Evolutionary conservation across 2,113 vertebrate species (phyloP).

Genomic region (Ovibos moschatus): DNA sequence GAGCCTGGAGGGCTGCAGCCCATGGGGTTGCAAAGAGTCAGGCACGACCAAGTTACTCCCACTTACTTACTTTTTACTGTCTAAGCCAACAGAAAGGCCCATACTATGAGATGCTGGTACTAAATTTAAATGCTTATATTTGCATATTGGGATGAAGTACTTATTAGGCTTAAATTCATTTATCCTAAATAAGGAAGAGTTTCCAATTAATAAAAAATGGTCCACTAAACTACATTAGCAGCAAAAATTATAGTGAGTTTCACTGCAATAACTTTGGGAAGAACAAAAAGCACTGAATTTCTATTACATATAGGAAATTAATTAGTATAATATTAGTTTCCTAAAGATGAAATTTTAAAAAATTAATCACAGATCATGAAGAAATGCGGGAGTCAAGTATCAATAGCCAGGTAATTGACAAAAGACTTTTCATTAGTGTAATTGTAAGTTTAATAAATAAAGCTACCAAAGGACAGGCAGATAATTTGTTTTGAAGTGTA

Average conservation of each 20-base stretch:
- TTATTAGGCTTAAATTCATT: not conserved
- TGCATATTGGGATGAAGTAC: not conserved
- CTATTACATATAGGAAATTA: not conserved
- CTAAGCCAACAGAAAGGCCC: not conserved
- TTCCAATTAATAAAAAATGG: not conserved
- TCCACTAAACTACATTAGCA: not conserved
- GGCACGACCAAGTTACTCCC: not conserved
- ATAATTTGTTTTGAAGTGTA: not conserved
- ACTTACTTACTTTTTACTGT: not conserved
- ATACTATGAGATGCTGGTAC: not conserved
- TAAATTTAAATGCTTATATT: not conserved
- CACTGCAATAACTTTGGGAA: not conserved
- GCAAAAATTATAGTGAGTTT: not conserved
- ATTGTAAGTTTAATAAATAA: not conserved
- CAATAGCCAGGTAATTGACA: not conserved
- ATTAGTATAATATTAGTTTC: not conserved
- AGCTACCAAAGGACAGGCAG: not conserved
- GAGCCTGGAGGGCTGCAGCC: not conserved
- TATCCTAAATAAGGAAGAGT: not conserved
- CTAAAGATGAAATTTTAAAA: not conserved
- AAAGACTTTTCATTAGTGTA: not conserved
- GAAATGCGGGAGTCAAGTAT: not conserved
- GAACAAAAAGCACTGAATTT: not conserved
- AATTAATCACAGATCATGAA: not conserved
- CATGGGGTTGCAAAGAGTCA: not conserved